These are phyloP conservation scores for Nesospiza acunhae DNA, from an alignment of 2,113 vertebrate species.

Conservation along the genomic window DNA sequence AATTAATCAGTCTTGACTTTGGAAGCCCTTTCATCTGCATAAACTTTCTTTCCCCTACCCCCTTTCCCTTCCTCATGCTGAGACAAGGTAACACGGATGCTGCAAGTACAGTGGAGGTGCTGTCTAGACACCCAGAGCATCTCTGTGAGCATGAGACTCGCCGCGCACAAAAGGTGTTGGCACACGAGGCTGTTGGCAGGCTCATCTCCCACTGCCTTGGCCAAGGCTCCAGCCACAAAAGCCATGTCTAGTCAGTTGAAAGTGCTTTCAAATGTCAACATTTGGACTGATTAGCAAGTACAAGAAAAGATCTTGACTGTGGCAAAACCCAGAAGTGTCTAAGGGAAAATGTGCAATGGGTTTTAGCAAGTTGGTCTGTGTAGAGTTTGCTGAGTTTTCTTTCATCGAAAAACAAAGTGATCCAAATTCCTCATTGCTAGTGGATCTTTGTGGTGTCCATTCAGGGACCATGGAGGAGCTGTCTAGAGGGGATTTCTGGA, in stretches of 20 bases:
- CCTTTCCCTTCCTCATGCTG: background rate
- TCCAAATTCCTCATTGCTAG: background rate
- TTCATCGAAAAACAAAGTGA: background rate
- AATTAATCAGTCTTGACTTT: slow-evolving; percentile 50
- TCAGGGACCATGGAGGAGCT: background rate
- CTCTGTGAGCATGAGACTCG: background rate
- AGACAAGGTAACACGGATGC: background rate
- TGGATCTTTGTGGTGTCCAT: background rate
- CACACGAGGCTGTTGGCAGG: background rate
- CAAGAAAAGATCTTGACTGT: background rate
- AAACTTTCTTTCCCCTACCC: background rate
- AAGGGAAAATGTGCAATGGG: background rate
- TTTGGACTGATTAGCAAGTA: background rate
- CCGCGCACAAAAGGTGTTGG: background rate
- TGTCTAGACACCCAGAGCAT: slow-evolving; percentile 23
- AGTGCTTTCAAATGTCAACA: slow-evolving; percentile 28
- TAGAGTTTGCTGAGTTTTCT: background rate
- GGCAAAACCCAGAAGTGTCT: background rate
- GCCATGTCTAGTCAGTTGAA: background rate
- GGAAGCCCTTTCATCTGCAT: background rate
- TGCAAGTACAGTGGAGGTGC: background rate
- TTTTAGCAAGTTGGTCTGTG: background rate
- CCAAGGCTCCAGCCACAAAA: slow-evolving; percentile 4
- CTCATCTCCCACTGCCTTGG: background rate
- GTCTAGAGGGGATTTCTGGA: background rate